A percentile compares a stretch with the other conserved stretches of the same genome.
Evolutionary conservation across 2,113 vertebrate species (phyloP).

Genomic region (Narcine bancroftii): DNA sequence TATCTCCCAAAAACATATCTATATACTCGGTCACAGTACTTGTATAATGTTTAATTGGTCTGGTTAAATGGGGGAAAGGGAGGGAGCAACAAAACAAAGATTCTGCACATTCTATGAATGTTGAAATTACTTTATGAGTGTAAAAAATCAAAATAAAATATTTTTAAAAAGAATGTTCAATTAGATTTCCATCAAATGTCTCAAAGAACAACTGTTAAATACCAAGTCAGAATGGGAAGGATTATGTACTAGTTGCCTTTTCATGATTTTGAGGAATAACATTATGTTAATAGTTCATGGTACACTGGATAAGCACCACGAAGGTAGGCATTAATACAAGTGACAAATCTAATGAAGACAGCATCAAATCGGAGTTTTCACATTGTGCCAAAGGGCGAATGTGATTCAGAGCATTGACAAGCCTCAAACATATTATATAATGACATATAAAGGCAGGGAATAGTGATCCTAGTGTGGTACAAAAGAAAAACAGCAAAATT

Average conservation of each 20-base stretch:
- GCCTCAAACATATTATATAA: constrained; percentile 51
- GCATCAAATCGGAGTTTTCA: constrained; percentile 42
- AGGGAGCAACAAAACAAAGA: too few species aligned
- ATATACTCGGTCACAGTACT: too few species aligned
- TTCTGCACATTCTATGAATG: too few species aligned
- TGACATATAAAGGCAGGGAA: constrained; percentile 52
- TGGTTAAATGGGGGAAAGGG: too few species aligned
- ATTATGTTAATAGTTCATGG: constrained; percentile 46
- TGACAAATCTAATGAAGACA: constrained; percentile 50
- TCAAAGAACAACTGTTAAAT: background rate
- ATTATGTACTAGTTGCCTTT: background rate
- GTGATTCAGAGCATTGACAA: constrained; percentile 58
- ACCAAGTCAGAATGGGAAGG: background rate
- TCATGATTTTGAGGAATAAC: constrained; percentile 30
- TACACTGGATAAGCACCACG: constrained; percentile 38
- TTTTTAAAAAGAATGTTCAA: constrained; percentile 5
- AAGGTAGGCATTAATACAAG: constrained; percentile 42
- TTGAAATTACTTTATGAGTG: too few species aligned
- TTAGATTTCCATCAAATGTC: background rate
- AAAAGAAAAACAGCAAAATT: constrained; percentile 42
- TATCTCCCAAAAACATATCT: too few species aligned
- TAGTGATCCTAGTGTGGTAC: constrained; percentile 49
- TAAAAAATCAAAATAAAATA: too few species aligned
- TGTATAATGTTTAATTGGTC: too few species aligned
- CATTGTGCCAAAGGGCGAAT: constrained; percentile 47